Evolutionary conservation across 2,888 invertebrate genomes (phyloP).

Genomic region (Calameuta pallipes): DNA sequence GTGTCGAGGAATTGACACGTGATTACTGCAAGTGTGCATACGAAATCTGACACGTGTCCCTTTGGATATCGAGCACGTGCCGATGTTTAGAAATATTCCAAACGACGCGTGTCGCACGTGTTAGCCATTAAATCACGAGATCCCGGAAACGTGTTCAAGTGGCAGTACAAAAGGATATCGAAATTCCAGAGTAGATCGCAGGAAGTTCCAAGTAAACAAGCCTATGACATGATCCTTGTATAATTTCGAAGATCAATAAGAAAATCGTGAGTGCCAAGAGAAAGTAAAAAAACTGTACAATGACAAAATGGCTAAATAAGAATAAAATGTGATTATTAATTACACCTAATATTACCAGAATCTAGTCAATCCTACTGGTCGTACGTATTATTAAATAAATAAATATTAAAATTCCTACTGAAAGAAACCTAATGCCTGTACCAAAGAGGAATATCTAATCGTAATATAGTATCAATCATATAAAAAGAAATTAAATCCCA

Average conservation of each 20-base stretch:
- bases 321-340: neutral
- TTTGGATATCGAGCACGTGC: conserved; percentile 45
- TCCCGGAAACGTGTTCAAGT: conserved; percentile 6
- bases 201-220: neutral
- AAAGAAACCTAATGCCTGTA: neutral
- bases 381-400: neutral
- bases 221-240: neutral
- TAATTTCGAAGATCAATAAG: neutral
- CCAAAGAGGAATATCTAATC: neutral
- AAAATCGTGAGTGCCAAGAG: neutral
- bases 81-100: conserved; percentile 51
- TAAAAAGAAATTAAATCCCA: neutral
- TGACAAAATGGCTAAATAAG: neutral
- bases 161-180: conserved; percentile 3
- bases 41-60: conserved; percentile 24
- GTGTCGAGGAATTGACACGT: conserved; percentile 12
- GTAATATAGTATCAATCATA: neutral
- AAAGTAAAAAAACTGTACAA: neutral
- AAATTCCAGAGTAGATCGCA: neutral
- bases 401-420: neutral
- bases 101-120: conserved; percentile 35
- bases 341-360: neutral
- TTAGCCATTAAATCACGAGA: conserved; percentile 1
- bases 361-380: neutral
- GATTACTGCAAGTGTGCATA: conserved; percentile 11